A percentile compares a stretch with the other conserved stretches of the same genome.
phyloP scores from a whole-genome alignment of 2,797 vertebrate genomes.

The Otolemur crassicaudatus region DNA sequence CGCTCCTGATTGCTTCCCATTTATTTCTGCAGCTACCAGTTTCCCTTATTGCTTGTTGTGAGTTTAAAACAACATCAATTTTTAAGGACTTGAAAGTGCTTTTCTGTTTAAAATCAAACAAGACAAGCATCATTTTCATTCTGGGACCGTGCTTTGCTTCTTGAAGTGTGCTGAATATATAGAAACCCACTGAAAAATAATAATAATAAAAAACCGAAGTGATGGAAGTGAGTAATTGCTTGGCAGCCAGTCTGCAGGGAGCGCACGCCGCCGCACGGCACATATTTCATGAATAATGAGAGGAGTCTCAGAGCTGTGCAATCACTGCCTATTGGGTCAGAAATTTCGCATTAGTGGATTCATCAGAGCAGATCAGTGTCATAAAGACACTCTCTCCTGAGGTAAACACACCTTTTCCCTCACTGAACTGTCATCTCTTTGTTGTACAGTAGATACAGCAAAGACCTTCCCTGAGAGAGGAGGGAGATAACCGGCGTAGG shows the following conservation, averaged over 20 bases:
- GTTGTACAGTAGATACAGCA: slow-evolving; percentile 68
- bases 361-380: slow-evolving; percentile 89
- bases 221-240: slow-evolving; percentile 89
- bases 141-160: slow-evolving; percentile 76
- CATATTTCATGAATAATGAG: slow-evolving; percentile 91
- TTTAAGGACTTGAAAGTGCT: slow-evolving; percentile 86
- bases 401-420: slow-evolving; percentile 87
- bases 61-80: slow-evolving; percentile 86
- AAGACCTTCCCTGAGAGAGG: slow-evolving; percentile 73
- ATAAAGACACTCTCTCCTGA: slow-evolving; percentile 87
- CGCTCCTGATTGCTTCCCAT: slow-evolving; percentile 77
- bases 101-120: slow-evolving; percentile 88
- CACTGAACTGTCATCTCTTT: slow-evolving; percentile 82
- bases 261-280: slow-evolving; percentile 85
- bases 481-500: slow-evolving; percentile 36
- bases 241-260: slow-evolving; percentile 87
- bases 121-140: slow-evolving; percentile 88
- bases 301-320: slow-evolving; percentile 85
- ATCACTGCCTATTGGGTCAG: slow-evolving; percentile 90
- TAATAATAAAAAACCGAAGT: slow-evolving; percentile 85
- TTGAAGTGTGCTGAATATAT: slow-evolving; percentile 87
- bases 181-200: slow-evolving; percentile 84
- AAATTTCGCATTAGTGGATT: slow-evolving; percentile 90
- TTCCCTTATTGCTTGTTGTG: slow-evolving; percentile 79
- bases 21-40: slow-evolving; percentile 77